These are phyloP conservation scores for Aurelia aurita complex sp. Pacific DNA, from an alignment of 30 jellyfish, hydroid and myxozoan species.

Conservation along the genomic window DNA sequence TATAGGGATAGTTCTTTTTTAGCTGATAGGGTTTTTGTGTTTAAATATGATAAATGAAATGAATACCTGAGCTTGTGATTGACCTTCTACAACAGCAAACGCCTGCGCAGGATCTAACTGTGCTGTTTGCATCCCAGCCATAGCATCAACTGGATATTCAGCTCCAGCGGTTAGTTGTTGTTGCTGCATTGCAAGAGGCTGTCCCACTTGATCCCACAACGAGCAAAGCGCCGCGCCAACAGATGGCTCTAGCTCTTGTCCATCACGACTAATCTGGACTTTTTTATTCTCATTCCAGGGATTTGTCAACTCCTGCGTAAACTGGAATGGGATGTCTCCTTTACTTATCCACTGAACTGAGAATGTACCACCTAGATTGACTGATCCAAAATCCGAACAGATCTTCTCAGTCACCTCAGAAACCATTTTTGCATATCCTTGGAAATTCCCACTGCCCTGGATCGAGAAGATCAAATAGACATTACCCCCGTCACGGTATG, in stretches of 20 bases:
- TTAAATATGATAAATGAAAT: too few species aligned
- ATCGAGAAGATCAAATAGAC: conserved; percentile 81
- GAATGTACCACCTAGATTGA: conserved; percentile 84
- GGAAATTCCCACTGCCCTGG: conserved; percentile 97
- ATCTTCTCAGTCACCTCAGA: conserved; percentile 72
- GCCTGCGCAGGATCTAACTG: conserved; percentile 53
- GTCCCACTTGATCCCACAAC: conserved; percentile 73
- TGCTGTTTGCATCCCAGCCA: conserved; percentile 17
- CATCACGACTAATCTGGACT: conserved; percentile 95
- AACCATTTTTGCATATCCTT: conserved; percentile 88
- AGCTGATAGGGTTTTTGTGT: too few species aligned
- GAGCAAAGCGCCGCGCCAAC: conserved; percentile 89
- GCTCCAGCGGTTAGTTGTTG: conserved; percentile 1
- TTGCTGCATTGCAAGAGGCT: conserved; percentile 19
- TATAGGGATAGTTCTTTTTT: too few species aligned
- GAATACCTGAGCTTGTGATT: conserved; percentile 21
- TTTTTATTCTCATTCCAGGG: conserved; percentile 98
- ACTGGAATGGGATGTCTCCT: conserved; percentile 87
- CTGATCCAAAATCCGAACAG: conserved; percentile 89
- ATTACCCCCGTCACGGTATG: conserved; percentile 67
- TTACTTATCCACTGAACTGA: conserved; percentile 83
- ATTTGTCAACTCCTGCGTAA: conserved; percentile 85
- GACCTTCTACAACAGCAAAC: conserved; percentile 63
- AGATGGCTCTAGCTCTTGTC: conserved; percentile 92
- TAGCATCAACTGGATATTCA: conserved; percentile 43